These are phyloP conservation scores for Sphenodon punctatus DNA, from an alignment of 2,797 vertebrate species.

Conservation along the genomic window DNA sequence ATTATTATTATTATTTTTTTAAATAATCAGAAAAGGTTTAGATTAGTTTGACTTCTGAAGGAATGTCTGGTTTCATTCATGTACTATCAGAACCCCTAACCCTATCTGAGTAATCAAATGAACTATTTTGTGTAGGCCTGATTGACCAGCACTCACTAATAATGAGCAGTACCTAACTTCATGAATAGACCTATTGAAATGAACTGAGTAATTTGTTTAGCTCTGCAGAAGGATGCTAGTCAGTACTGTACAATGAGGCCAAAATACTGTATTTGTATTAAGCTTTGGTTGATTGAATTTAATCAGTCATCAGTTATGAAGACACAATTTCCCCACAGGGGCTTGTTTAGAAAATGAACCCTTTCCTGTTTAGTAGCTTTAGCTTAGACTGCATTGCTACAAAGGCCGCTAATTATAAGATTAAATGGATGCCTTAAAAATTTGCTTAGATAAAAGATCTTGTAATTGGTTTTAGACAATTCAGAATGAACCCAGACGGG, in stretches of 20 bases:
- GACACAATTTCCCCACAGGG: background rate
- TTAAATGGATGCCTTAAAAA: constrained; percentile 39
- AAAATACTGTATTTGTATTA: constrained; percentile 5
- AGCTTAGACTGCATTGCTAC: background rate
- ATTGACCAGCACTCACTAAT: background rate
- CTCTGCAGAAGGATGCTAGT: background rate
- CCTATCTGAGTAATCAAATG: background rate
- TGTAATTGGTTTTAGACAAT: constrained; percentile 24
- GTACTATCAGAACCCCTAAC: background rate
- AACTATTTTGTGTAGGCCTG: background rate
- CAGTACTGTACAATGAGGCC: constrained; percentile 6
- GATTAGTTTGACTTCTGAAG: background rate
- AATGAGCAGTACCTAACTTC: fast-evolving
- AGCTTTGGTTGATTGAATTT: constrained; percentile 35
- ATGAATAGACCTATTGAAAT: background rate
- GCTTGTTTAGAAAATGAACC: constrained; percentile 52
- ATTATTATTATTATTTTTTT: no score
- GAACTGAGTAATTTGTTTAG: background rate
- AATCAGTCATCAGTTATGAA: constrained; percentile 50
- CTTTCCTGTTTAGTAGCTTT: constrained; percentile 16
- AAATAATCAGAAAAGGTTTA: background rate
- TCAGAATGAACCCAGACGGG: constrained; percentile 20
- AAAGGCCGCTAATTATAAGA: constrained; percentile 34
- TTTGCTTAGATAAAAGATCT: constrained; percentile 30
- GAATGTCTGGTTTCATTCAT: background rate